Evolutionary conservation across 1,140 invertebrate genomes (phyloP).

Genomic region (Camponotus pennsylvanicus): DNA sequence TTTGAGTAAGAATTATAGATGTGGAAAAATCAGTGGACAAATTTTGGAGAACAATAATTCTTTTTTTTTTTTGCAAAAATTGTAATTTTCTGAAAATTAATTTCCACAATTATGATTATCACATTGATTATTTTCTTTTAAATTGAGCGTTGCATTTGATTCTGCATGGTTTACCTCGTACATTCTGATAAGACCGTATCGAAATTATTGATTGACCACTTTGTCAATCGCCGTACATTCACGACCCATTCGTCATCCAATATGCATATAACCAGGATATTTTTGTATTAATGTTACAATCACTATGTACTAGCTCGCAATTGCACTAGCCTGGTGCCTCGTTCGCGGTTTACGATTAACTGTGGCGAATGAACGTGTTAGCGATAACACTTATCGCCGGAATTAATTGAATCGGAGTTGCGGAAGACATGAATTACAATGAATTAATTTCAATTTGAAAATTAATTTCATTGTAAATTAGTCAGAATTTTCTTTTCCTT

Average conservation of each 20-base stretch:
- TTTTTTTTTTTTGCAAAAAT: too few relatives aligned
- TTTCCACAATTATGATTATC: not conserved
- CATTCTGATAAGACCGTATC: conserved; percentile 6
- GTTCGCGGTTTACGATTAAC: conserved; percentile 21
- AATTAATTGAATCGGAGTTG: conserved; percentile 38
- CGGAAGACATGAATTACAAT: not conserved
- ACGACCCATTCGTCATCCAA: conserved; percentile 11
- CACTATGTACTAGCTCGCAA: not conserved
- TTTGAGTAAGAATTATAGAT: not conserved
- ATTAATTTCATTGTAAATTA: not conserved
- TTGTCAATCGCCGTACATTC: conserved; percentile 53
- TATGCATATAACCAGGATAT: conserved; percentile 47
- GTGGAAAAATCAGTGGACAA: not conserved
- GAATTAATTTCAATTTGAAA: too few relatives aligned
- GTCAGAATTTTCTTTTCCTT: not conserved
- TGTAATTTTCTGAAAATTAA: not conserved
- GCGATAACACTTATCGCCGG: conserved; percentile 43
- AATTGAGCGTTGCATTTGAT: not conserved
- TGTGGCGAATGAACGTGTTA: not conserved
- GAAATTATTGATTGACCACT: conserved; percentile 50
- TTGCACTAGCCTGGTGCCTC: not conserved
- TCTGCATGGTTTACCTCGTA: not conserved
- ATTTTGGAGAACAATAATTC: not conserved
- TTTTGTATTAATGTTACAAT: conserved; percentile 47
- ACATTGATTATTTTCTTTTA: not conserved